phyloP scores from a whole-genome alignment of 2,888 invertebrate species.

The Pandemis cinnamomeana region DNA sequence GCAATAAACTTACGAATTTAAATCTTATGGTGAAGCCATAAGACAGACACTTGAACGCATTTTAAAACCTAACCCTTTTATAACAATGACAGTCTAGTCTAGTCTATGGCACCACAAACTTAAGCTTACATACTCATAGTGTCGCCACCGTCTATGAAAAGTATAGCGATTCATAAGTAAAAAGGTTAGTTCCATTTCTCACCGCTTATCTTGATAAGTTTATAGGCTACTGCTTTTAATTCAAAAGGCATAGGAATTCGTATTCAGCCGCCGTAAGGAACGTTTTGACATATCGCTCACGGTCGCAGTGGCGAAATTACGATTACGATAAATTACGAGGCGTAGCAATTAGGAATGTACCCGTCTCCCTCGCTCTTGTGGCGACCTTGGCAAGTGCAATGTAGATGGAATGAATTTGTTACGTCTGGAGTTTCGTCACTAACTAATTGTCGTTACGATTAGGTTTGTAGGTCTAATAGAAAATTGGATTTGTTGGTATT shows the following conservation, averaged over 20 bases:
- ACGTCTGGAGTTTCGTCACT: conserved; percentile 50
- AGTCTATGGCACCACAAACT: background rate
- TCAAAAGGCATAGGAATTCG: conserved; percentile 52
- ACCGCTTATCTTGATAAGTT: background rate
- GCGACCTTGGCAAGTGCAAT: conserved; percentile 54
- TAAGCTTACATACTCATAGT: background rate
- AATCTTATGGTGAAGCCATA: background rate
- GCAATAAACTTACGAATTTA: background rate
- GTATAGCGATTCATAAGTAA: background rate
- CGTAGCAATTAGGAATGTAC: conserved; percentile 49
- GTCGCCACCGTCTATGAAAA: background rate
- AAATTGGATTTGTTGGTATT: background rate
- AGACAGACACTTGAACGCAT: background rate
- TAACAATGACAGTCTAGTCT: background rate
- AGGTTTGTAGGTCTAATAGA: background rate
- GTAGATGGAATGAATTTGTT: conserved; percentile 43
- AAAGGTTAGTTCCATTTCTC: conserved; percentile 1
- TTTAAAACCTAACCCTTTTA: background rate
- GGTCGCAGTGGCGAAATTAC: conserved; percentile 64
- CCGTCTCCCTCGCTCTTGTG: conserved; percentile 50
- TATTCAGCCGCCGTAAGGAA: conserved; percentile 53
- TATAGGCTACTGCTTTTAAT: conserved; percentile 48
- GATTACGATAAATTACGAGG: conserved; percentile 57
- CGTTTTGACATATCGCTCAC: conserved; percentile 65
- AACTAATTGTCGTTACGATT: conserved; percentile 44